Evolutionary conservation across 2,888 invertebrate genomes (phyloP).

Genomic region (Syritta pipiens): DNA sequence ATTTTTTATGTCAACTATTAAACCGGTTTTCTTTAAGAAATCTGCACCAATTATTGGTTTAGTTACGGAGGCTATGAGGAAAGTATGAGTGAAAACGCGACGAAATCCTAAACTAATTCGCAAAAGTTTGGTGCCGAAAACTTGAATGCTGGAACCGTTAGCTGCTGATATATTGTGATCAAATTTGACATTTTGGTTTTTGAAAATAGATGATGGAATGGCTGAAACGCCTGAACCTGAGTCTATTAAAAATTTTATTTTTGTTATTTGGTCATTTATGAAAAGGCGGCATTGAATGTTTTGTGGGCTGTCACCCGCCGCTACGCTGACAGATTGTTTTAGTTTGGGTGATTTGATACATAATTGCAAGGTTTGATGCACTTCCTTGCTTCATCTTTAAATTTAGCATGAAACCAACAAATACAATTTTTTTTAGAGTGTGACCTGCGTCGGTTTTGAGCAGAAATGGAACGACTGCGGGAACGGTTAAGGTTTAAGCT

Average conservation of each 20-base stretch:
- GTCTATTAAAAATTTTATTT: constrained; percentile 16
- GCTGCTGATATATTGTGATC: constrained; percentile 24
- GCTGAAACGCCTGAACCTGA: constrained; percentile 11
- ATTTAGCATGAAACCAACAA: no score
- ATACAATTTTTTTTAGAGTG: not conserved
- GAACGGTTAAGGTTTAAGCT: not conserved
- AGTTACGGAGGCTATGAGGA: constrained; percentile 30
- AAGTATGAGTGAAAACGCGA: constrained; percentile 18
- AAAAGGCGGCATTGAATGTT: constrained; percentile 9
- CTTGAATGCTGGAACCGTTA: constrained; percentile 18
- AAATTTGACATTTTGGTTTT: not conserved
- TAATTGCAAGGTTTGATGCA: not conserved
- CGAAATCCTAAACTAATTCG: constrained; percentile 10
- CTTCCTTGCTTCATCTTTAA: not conserved
- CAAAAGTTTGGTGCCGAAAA: constrained; percentile 13
- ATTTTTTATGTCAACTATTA: constrained; percentile 29
- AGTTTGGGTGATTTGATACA: constrained; percentile 3
- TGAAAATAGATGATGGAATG: not conserved
- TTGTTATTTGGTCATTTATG: not conserved
- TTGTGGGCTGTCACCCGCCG: not conserved
- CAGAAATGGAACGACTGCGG: not conserved
- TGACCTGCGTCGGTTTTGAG: no score
- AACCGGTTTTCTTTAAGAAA: constrained; percentile 15
- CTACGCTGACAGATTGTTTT: not conserved
- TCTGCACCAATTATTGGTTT: no score